These are phyloP conservation scores for Aphidius ervi DNA, from an alignment of 1,140 invertebrate genomes.

Conservation along the genomic window DNA sequence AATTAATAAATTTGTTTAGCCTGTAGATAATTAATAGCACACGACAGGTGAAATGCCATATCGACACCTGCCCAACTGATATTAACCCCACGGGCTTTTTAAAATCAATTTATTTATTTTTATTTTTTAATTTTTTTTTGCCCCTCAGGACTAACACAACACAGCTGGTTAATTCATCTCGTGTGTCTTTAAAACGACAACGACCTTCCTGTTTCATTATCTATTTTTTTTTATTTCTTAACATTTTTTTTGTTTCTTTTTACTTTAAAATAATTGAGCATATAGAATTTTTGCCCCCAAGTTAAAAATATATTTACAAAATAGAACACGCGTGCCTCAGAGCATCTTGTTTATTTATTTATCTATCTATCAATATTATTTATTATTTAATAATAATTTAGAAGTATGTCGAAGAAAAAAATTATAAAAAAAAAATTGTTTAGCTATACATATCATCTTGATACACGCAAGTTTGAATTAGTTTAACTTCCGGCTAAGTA, in stretches of 20 bases:
- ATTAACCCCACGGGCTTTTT: conserved; percentile 20
- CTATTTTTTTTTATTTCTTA: conserved; percentile 13
- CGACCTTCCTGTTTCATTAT: conserved; percentile 19
- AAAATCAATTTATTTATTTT: not conserved
- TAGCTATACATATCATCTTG: no score
- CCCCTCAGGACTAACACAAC: not conserved
- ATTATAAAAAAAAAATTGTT: no score
- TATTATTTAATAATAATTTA: no score
- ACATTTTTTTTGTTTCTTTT: not conserved
- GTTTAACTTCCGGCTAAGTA: no score
- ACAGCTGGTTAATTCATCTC: conserved; percentile 19
- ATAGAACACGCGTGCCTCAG: conserved; percentile 15
- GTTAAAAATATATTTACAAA: conserved; percentile 12
- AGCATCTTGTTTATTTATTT: not conserved
- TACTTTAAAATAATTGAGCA: conserved; percentile 4
- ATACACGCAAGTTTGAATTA: no score
- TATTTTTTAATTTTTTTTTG: not conserved
- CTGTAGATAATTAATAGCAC: conserved; percentile 17
- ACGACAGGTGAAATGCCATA: conserved; percentile 38
- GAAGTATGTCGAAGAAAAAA: no score
- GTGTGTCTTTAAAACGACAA: conserved; percentile 7
- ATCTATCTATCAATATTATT: no score
- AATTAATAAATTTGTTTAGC: not conserved
- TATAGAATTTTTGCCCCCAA: no score
- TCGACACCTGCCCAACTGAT: conserved; percentile 39